phyloP scores from a whole-genome alignment of 2,113 vertebrate species.

The Vombatus ursinus region DNA sequence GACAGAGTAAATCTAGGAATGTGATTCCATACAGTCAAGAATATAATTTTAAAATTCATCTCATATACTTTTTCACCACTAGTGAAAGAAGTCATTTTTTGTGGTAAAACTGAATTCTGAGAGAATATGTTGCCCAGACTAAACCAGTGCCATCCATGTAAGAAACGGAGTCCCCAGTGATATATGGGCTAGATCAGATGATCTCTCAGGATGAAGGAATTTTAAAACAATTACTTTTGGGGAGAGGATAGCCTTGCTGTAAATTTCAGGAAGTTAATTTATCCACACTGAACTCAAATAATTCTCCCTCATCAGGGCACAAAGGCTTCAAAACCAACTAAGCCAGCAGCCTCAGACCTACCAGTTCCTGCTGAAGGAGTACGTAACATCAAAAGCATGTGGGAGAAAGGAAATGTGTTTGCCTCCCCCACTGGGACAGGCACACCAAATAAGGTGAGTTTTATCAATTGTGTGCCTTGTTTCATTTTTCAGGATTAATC shows the following conservation, averaged over 20 bases:
- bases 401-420: slow-evolving; percentile 96
- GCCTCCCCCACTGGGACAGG: slow-evolving; percentile 85
- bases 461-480: background rate
- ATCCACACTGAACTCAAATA: background rate
- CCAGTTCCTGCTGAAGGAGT: slow-evolving; percentile 93
- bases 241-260: background rate
- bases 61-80: background rate
- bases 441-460: slow-evolving; percentile 91
- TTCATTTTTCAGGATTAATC: background rate
- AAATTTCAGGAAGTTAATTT: slow-evolving; percentile 9
- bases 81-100: background rate
- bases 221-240: background rate
- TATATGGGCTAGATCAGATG: background rate
- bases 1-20: background rate
- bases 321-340: slow-evolving; percentile 87
- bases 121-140: background rate
- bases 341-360: slow-evolving; percentile 90
- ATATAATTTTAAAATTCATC: background rate
- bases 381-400: slow-evolving; percentile 98
- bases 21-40: background rate
- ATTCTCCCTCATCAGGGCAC: slow-evolving; percentile 85
- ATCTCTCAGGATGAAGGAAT: background rate
- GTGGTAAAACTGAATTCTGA: background rate
- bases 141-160: background rate
- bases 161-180: background rate